A percentile compares a stretch with the other conserved stretches of the same genome.
These are phyloP conservation scores for Egretta garzetta DNA, from an alignment of 2,113 vertebrate species.

Conservation along the genomic window DNA sequence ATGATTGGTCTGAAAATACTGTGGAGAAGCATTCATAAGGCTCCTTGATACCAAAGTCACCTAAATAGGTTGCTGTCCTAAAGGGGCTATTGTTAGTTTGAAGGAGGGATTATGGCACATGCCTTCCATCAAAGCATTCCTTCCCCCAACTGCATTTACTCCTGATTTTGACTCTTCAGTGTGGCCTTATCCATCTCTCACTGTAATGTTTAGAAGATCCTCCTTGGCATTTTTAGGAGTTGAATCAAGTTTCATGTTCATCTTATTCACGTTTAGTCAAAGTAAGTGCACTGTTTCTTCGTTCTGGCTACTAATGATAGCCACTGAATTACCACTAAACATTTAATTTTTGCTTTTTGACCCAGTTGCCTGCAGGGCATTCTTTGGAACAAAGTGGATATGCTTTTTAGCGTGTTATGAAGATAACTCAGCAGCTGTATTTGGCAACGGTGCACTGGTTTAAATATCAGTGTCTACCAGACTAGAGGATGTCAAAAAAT, in stretches of 20 bases:
- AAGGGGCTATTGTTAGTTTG: neutral
- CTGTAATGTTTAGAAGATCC: constrained; percentile 1
- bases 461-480: constrained; percentile 31
- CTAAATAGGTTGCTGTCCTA: neutral
- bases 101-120: neutral
- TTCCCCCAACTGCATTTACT: neutral
- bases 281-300: neutral
- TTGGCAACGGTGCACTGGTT: neutral
- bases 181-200: neutral
- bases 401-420: neutral
- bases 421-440: constrained; percentile 38
- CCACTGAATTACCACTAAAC: neutral
- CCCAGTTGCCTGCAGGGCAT: neutral
- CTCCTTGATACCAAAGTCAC: neutral
- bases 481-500: constrained; percentile 20
- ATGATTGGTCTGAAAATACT: neutral
- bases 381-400: neutral
- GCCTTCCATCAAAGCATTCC: neutral
- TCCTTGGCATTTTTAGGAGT: neutral
- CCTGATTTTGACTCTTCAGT: constrained; percentile 8
- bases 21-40: neutral
- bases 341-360: neutral
- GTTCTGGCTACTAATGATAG: neutral
- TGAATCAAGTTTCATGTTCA: neutral
- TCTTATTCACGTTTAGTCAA: neutral